Conservation (phyloP, 2,113 vertebrate genomes). For the Megaceryle maxima region DNA sequence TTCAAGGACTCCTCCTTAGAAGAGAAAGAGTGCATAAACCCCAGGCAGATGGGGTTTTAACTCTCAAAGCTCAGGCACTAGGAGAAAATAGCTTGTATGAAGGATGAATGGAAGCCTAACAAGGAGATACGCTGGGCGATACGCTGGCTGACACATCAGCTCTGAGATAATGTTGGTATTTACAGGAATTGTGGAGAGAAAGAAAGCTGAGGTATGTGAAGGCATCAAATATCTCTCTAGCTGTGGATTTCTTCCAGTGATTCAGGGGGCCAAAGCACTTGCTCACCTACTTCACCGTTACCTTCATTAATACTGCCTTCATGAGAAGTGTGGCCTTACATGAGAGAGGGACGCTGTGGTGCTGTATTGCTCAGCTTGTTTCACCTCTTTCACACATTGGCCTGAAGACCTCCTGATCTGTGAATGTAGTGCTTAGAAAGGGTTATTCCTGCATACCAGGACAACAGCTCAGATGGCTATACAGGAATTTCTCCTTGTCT, state of each 20-base stretch:
- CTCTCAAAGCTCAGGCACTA: not conserved
- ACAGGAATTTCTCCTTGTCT: not conserved
- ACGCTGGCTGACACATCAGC: not conserved
- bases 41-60: not conserved
- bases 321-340: not conserved
- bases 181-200: not conserved
- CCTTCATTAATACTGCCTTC: not conserved
- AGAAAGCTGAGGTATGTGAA: not conserved
- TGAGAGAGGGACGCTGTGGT: rapidly evolving
- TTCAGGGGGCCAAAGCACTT: not conserved
- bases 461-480: not conserved
- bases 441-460: not conserved
- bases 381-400: not conserved
- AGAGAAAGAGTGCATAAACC: not conserved
- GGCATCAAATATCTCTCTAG: not conserved
- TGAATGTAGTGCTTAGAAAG: not conserved
- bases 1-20: not conserved
- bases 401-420: not conserved
- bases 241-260: not conserved
- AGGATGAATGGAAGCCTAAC: not conserved
- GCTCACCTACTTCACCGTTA: not conserved
- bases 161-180: not conserved
- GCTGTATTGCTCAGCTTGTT: not conserved
- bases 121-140: not conserved
- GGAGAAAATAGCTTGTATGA: not conserved